Evolutionary conservation across 2,797 vertebrate genomes (phyloP), one percentile per base, ranked within the genome.

Genomic region (Sphaeramia orbicularis): DNA sequence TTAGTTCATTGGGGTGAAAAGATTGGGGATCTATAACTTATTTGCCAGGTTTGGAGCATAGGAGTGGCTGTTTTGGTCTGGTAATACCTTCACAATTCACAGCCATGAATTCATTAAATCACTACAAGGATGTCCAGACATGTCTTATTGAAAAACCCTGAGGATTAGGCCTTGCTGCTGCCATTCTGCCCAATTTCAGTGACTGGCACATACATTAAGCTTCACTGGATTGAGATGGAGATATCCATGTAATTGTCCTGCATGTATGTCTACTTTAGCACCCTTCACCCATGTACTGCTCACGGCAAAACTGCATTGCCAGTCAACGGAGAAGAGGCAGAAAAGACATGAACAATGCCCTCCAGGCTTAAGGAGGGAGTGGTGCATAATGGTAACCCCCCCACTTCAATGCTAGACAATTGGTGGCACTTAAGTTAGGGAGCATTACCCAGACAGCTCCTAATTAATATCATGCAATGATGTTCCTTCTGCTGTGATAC

Each of bases 321-420:
- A 71, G 73, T 75, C 78, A 80, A 76, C 55, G 80, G 79, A 73
- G 66, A 65, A 68, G 60, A 65, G 60, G 27, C 71, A 83, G 68
- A 87, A 83, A 89, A 71, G 74, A 84, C 76, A 74, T 76, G 71
- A 91, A 89, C 91, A 90, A 92, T 88, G 84, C 67, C 80, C 80
- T 60, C 60, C 32, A 81, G 75, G 65, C 76, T 68, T 65, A 50
- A 50, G 40, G 61, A 71, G 72, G 65, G 32, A 63, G 74, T 81
- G 79, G 74, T 71, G 74, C 42, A 89, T 64, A 83, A 77, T 84
- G 66, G 69, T 59, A 83, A 45, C 62, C 72, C 63, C 74, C 62
- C 21, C n/a, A 37, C 52, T 65, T 59, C 76, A 55, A 58, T 67
- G 48, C 54, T 60, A 82, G 75, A 81, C 67, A 73, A 84, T 65